Base-by-base conservation (phyloP, 1,140 invertebrate genomes). In the Aphelinus certus region DNA sequence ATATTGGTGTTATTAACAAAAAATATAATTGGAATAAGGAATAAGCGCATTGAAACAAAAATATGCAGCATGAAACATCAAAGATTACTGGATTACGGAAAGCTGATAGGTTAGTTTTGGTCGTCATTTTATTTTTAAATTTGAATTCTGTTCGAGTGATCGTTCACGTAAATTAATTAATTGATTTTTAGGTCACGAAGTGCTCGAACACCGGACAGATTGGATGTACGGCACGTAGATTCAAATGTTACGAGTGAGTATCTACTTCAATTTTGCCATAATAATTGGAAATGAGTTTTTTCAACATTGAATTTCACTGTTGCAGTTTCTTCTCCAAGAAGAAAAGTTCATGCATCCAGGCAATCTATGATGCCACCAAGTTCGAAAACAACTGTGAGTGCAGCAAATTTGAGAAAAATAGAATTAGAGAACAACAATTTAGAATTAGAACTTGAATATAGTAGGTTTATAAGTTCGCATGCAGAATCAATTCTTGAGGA, bases 381-480 rank as follows among this genome's bases (percentile, higher is more conserved):
- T 49, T 49, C 53, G 45, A 7, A 26, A 26, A 26, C 53, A 42
- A 60, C 48, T 56, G 47, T 61, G 48, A 63, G 6, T 55, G 55
- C 1, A 6, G 9, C 57, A 61, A 67, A 47, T 67, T 58, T 76
- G 46, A 76, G 63, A 63, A 76, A 68, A 72, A 42, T 76, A 68
- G 69, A 76, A 68, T 71, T 68, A 7, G 75, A 76, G 45, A 76
- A 73, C 66, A 58, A 73, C 46, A 76, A 76, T 65, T 73, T 76
- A 53, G 75, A 76, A 53, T 6, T 76, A 4, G 75, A 76, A 1
- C 48, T 73, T 49, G 43, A 26, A 7, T 76, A 76, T 55, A 76
- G 66, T 42, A 48, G 73, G 5, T 69, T 53, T 48, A 7, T 73
- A 9, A 5, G 60, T 47, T 73, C 71, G 2, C 7, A 64, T 47